Conservation (phyloP, 2,113 vertebrate genomes). For the Jaculus jaculus region DNA sequence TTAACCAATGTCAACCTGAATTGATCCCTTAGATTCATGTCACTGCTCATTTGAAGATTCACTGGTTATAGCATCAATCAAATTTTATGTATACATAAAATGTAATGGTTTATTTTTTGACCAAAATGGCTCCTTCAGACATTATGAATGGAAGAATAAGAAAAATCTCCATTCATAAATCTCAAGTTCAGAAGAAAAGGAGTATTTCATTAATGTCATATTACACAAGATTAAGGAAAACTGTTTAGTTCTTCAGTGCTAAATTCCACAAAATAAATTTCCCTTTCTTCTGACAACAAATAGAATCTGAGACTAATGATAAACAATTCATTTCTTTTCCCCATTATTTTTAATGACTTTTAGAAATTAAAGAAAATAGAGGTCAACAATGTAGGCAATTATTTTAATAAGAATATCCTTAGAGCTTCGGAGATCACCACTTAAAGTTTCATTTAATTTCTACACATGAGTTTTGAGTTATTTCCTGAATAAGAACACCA, state of each 20-base stretch:
- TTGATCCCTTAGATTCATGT: not conserved
- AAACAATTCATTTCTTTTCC: not conserved
- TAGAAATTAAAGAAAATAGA: constrained; percentile 35
- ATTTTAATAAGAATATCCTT: not conserved
- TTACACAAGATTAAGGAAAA: not conserved
- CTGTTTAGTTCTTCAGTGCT: not conserved
- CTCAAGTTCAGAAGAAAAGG: not conserved
- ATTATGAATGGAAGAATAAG: constrained; percentile 7
- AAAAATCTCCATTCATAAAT: not conserved
- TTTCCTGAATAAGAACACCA: not conserved
- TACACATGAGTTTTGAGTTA: not conserved
- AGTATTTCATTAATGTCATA: not conserved
- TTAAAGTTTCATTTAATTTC: constrained; percentile 42
- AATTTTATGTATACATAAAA: not conserved
- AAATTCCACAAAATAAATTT: not conserved
- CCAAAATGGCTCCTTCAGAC: not conserved
- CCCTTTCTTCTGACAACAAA: not conserved
- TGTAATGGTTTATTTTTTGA: not conserved
- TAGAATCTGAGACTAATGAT: not conserved
- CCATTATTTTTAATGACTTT: not conserved
- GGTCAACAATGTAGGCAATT: not conserved
- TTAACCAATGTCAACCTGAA: not conserved
- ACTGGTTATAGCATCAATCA: not conserved
- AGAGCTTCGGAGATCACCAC: not conserved
- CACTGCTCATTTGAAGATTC: not conserved